Conservation (phyloP, 2,797 vertebrate genomes). For the Melanotaenia parkinsoni region DNA sequence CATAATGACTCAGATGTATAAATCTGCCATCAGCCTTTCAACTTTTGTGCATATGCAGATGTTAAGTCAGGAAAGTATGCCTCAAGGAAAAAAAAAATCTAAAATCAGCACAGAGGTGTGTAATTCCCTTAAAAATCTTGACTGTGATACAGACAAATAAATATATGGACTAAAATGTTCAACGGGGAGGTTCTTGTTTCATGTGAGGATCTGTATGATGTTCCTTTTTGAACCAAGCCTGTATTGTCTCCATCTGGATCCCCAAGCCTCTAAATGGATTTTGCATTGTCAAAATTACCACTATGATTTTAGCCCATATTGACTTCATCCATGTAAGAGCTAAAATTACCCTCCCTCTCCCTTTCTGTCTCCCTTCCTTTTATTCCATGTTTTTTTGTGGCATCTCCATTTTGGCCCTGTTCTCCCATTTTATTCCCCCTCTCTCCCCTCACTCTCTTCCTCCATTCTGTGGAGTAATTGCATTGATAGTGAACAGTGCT, state of each 20-base stretch:
- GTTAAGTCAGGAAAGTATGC: conserved; percentile 15
- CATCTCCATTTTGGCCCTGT: conserved; percentile 71
- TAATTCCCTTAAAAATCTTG: conserved; percentile 23
- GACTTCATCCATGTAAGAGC: conserved; percentile 62
- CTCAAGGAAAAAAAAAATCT: background rate
- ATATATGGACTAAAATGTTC: conserved; percentile 9
- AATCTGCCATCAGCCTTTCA: conserved; percentile 41
- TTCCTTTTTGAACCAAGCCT: conserved; percentile 44
- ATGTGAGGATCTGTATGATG: conserved; percentile 26
- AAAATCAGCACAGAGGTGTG: conserved; percentile 1
- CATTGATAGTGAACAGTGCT: conserved; percentile 82
- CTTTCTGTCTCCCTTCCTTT: conserved; percentile 40
- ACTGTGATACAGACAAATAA: conserved; percentile 18
- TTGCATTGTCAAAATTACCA: conserved; percentile 67
- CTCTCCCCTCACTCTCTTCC: conserved; percentile 44
- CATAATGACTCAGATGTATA: conserved; percentile 42
- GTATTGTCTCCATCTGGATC: conserved; percentile 57
- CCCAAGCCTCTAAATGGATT: conserved; percentile 64
- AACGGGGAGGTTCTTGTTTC: conserved; percentile 30
- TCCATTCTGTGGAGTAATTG: conserved; percentile 83
- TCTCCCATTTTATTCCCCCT: conserved; percentile 52
- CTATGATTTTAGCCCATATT: conserved; percentile 67
- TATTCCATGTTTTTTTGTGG: conserved; percentile 53
- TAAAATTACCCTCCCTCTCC: conserved; percentile 53
- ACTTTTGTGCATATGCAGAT: conserved; percentile 39